phyloP scores from a whole-genome alignment of 2,113 vertebrate species.

The Ptilorrhoa leucosticta region DNA sequence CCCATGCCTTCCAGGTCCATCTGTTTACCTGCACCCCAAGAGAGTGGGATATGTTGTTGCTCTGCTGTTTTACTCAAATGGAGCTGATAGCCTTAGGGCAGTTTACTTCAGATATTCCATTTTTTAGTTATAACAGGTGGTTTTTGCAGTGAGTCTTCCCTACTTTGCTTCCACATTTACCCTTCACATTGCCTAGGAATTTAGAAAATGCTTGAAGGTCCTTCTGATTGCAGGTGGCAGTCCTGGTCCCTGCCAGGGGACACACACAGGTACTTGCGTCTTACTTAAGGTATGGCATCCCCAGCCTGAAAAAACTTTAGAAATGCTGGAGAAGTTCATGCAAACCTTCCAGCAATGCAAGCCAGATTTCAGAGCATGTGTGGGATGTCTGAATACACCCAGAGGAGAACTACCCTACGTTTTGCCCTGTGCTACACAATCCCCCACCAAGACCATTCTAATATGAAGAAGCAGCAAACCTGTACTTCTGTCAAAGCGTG shows the following conservation, averaged over 20 bases:
- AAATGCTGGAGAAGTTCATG: background rate
- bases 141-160: background rate
- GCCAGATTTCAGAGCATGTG: background rate
- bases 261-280: background rate
- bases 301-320: background rate
- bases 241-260: background rate
- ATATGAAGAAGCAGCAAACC: background rate
- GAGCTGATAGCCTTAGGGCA: background rate
- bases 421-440: background rate
- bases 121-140: background rate
- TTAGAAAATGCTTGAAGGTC: background rate
- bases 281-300: background rate
- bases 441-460: background rate
- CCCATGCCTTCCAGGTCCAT: background rate
- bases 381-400: background rate
- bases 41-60: background rate
- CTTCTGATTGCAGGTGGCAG: background rate
- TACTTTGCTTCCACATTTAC: background rate
- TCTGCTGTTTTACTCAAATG: background rate
- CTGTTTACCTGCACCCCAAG: background rate
- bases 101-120: background rate
- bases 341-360: background rate
- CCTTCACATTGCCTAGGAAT: background rate
- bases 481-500: background rate
- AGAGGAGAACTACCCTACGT: rapidly evolving